These are phyloP conservation scores for Megaceryle torquata DNA, from an alignment of 2,113 vertebrate species.

Conservation along the genomic window DNA sequence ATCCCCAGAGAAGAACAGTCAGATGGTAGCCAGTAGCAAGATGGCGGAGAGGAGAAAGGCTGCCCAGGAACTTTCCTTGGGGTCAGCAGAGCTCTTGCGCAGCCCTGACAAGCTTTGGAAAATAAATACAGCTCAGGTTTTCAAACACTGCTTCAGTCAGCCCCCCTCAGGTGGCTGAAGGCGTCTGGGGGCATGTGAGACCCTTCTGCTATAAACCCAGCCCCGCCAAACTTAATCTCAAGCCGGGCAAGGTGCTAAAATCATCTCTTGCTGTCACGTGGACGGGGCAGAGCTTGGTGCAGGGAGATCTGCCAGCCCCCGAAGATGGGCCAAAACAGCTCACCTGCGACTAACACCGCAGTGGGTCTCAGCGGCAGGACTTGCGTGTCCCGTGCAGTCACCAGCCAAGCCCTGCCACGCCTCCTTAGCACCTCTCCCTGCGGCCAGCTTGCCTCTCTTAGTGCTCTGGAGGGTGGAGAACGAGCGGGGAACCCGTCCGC, in stretches of 20 bases:
- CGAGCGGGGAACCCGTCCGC: rapidly evolving
- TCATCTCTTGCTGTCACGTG: background rate
- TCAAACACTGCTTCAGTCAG: background rate
- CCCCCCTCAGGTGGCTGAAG: too few relatives aligned
- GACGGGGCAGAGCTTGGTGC: background rate
- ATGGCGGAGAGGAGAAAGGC: background rate
- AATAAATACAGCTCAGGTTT: background rate
- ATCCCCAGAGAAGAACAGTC: rapidly evolving
- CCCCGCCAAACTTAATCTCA: background rate
- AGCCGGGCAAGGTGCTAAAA: background rate
- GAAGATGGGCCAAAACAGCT: background rate
- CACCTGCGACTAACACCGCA: rapidly evolving
- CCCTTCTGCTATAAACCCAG: background rate
- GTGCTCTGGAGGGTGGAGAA: background rate
- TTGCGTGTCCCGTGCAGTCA: background rate
- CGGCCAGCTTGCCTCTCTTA: background rate
- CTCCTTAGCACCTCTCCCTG: background rate
- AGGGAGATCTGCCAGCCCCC: too few relatives aligned
- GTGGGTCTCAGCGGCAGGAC: background rate
- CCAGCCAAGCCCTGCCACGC: background rate
- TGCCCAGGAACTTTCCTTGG: background rate
- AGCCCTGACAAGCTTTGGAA: background rate
- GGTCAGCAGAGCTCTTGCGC: background rate
- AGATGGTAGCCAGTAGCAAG: rapidly evolving
- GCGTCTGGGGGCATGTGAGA: rapidly evolving